Base-by-base conservation (phyloP, 1,140 invertebrate species). In the Diuraphis noxia region DNA sequence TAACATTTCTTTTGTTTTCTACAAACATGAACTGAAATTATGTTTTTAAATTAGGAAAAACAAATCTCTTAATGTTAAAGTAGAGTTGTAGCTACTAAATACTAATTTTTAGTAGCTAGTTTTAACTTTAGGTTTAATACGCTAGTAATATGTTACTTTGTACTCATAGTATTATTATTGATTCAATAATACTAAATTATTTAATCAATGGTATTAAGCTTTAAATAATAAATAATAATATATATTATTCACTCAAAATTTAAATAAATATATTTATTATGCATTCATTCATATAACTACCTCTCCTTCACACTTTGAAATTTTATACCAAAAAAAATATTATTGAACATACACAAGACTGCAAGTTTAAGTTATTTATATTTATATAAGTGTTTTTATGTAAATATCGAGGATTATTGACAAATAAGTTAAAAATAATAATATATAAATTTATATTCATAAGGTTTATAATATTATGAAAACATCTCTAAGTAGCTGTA, bases 361-460 rank as follows among this genome's bases (percentile, higher is more conserved):
- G 30, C 63, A 79, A 90, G 25, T 88, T 40, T 36, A 90, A 25
- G 25, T 43, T 77, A 40, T 90, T 36, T 89, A 89, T 89, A 46
- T 90, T 46, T 34, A 77, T 46, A 72, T 77, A 72, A 88, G 43
- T 41, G n/a, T 41, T 41, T 72, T 89, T n/a, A 43, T 89, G 56
- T 90, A 79, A 90, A 46, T 41, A 90, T 90, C n/a, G 63, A 90
- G 40, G 40, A 90, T 88, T 63, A 72, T 88, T 46, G 19, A 88
- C 79, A 90, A 79, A 90, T 79, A 36, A 79, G 25, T 79, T 79
- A 43, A 90, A 88, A 90, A 90, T 77, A 89, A 90, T 79, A 90
- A 79, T 25, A 79, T 77, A 90, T 77, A 79, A 90, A 90, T 77
- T 36, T n/a, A 79, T 46, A 90, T 72, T 41, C 30, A 46, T 77